These are phyloP conservation scores for Papilio aristodemus DNA, from an alignment of 1,140 invertebrate genomes.

Conservation along the genomic window DNA sequence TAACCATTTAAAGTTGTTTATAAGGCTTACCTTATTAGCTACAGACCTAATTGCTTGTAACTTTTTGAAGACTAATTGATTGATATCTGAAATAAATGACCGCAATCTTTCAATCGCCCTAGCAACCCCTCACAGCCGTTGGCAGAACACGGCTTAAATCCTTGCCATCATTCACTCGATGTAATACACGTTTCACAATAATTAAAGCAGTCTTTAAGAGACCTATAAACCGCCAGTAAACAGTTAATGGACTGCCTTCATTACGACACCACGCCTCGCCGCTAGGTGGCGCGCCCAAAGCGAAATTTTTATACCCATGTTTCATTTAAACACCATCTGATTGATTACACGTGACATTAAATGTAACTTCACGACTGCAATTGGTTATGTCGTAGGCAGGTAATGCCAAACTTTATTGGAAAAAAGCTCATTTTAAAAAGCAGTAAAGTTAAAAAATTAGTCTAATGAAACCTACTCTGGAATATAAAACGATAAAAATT, in stretches of 20 bases:
- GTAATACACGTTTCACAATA: constrained; percentile 61
- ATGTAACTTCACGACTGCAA: constrained; percentile 1
- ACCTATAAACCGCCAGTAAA: constrained; percentile 71
- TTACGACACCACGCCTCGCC: constrained; percentile 62
- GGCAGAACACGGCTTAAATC: background rate
- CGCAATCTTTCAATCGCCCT: background rate
- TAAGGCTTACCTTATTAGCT: background rate
- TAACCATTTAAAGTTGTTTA: too few species aligned
- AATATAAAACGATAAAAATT: too few species aligned
- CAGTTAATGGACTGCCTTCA: constrained; percentile 65
- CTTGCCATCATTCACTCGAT: constrained; percentile 47
- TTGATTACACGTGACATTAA: constrained; percentile 54
- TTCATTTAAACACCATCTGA: constrained; percentile 52
- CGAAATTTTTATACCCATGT: constrained; percentile 44
- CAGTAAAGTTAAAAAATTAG: too few species aligned
- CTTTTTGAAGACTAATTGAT: background rate
- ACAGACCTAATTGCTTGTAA: background rate
- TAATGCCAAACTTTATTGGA: background rate
- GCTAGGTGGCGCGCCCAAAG: constrained; percentile 62
- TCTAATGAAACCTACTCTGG: too few species aligned
- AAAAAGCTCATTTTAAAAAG: too few species aligned
- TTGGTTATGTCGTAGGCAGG: background rate
- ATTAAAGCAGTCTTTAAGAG: constrained; percentile 70
- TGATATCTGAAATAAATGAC: background rate
- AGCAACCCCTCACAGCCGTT: background rate